Base-by-base conservation (phyloP, 2,888 invertebrate genomes). In the Dichetophora obliterata region DNA sequence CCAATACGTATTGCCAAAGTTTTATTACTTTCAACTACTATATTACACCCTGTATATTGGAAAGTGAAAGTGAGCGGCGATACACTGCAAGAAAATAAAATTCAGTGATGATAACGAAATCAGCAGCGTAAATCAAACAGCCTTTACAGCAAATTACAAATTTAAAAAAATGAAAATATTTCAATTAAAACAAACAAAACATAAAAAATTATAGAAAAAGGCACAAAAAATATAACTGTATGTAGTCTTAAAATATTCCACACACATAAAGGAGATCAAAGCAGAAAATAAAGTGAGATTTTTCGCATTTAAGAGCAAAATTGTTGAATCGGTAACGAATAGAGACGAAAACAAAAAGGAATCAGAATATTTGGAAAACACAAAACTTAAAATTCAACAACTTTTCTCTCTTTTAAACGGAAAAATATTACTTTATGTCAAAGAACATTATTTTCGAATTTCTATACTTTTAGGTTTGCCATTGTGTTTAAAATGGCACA, bases 261-360 rank as follows among this genome's bases (percentile, higher is more conserved):
- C 83, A 85, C 84, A 82, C 82, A 82, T 81, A 83, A 82, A 82
- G 80, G 81, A 81, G 72, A 80, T 81, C 82, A 83, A 84, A 83
- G 82, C 83, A 83, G 81, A 80, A 79, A 80, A 76, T 72, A 31
- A 59, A 72, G 61, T 72, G 34, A 72, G 24, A 48, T 61, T 59
- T 61, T 61, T 24, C 59, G 11, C 27, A 19, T 19, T 19, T n/a
- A 6, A 24, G 37, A 37, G 11, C n/a, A 70, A 57, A 34, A 71
- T 71, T 59, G 71, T 57, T 57, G 8, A 71, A 37, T 65, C 43
- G 11, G 19, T 16, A 14, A 16, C 14, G 4, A n/a, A 14, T 0
- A 31, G 34, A 34, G 3, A 22, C 43, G 8, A 22, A n/a, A 6
- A 66, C 16, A 66, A 61, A 24, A 14, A 19, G 19, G 5, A 19